Evolutionary conservation across 2,797 vertebrate species (phyloP).

Genomic region (Darevskia mixta): DNA sequence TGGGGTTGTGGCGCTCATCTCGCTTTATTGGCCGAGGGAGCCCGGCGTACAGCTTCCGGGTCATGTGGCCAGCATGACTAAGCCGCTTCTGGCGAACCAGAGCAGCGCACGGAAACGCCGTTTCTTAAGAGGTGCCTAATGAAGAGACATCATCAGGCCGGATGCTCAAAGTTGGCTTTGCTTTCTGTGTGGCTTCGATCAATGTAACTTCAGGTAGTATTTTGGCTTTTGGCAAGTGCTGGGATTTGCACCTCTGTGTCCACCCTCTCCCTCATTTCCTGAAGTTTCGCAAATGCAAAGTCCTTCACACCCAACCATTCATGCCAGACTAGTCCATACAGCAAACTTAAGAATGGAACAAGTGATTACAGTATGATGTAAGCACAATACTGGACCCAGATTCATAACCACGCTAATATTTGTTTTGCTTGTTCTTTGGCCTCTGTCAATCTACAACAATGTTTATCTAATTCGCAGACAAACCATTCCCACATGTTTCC

Average conservation of each 20-base stretch:
- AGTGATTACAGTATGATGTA: background rate
- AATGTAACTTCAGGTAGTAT: background rate
- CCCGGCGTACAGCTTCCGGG: too few species aligned
- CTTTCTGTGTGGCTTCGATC: background rate
- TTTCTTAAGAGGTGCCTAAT: too few species aligned
- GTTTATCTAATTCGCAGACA: background rate
- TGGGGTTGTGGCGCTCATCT: too few species aligned
- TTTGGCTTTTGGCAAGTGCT: background rate
- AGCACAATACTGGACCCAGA: background rate
- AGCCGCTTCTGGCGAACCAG: too few species aligned
- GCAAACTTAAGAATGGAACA: background rate
- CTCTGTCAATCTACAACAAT: background rate
- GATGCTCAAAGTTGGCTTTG: too few species aligned
- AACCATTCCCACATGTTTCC: constrained; percentile 12
- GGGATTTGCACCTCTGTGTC: background rate
- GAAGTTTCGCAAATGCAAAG: too few species aligned
- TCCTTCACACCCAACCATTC: background rate
- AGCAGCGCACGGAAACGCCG: too few species aligned
- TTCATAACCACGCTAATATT: background rate
- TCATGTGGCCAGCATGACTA: too few species aligned
- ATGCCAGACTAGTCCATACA: background rate
- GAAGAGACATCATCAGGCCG: too few species aligned
- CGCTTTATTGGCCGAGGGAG: too few species aligned
- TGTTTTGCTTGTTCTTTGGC: background rate
- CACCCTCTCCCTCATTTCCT: background rate